Conservation (phyloP, 2,113 vertebrate species). For the Myocastor coypus region DNA sequence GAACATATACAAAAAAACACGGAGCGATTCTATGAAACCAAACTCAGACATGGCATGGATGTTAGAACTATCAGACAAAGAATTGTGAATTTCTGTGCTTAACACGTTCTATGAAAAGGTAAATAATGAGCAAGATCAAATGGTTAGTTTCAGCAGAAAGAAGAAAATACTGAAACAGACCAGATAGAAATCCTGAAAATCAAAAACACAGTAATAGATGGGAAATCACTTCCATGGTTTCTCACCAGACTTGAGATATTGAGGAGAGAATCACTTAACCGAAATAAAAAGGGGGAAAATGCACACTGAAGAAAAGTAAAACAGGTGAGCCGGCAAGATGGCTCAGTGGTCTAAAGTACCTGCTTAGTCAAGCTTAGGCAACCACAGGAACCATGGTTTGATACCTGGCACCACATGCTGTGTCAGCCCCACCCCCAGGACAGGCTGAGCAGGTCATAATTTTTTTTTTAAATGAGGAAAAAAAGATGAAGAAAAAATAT, state of each 20-base stretch:
- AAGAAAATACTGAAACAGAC: background rate
- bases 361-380: no score
- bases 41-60: background rate
- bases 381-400: no score
- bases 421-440: no score
- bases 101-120: background rate
- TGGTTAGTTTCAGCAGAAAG: background rate
- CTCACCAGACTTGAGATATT: background rate
- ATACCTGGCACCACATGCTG: no score
- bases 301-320: background rate
- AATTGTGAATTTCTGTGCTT: background rate
- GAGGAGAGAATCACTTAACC: background rate
- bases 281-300: background rate
- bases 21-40: background rate
- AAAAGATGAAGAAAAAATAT: background rate
- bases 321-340: no score
- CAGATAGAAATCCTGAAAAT: background rate
- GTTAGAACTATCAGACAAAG: background rate
- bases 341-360: no score
- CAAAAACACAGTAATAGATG: background rate
- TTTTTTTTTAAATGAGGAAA: no score
- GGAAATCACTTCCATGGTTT: background rate
- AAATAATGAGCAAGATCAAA: background rate
- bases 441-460: no score
- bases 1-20: background rate